phyloP scores from a whole-genome alignment of 1,140 invertebrate species.

The Caenorhabditis latens region DNA sequence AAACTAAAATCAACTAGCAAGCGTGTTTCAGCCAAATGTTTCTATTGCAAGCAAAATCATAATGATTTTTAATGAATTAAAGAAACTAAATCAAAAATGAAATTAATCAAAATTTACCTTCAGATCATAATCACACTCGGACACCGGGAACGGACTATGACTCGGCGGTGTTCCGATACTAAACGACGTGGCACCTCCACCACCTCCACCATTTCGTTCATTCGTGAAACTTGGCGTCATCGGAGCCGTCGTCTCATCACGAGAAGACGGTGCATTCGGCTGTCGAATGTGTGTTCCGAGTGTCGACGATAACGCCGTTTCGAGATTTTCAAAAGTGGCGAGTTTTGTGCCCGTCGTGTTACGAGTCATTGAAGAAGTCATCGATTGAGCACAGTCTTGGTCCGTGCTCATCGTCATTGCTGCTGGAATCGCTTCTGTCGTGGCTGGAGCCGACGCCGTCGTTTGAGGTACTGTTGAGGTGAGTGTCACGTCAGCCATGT shows the following conservation, averaged over 20 bases:
- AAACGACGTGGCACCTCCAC: slow-evolving; percentile 10
- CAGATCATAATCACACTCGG: slow-evolving; percentile 54
- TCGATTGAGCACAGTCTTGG: slow-evolving; percentile 45
- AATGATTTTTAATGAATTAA: neutral
- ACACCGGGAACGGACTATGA: slow-evolving; percentile 50
- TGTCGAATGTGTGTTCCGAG: slow-evolving; percentile 51
- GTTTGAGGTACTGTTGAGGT: neutral
- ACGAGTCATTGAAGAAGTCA: slow-evolving; percentile 33
- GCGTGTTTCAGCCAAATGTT: neutral
- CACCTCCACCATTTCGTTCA: slow-evolving; percentile 25
- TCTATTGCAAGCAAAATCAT: neutral
- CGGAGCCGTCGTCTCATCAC: slow-evolving; percentile 35
- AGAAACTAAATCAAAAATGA: neutral
- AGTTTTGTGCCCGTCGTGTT: slow-evolving; percentile 12
- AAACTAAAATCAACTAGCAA: neutral
- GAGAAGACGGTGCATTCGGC: slow-evolving; percentile 49
- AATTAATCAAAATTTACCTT: slow-evolving; percentile 30
- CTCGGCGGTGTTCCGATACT: slow-evolving; percentile 50
- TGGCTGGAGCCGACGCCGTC: neutral
- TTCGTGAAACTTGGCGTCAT: slow-evolving; percentile 39
- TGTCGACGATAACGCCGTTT: slow-evolving; percentile 52
- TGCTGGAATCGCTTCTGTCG: neutral
- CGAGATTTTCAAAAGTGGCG: slow-evolving; percentile 55
- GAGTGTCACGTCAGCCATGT: neutral
- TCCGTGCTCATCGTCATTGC: slow-evolving; percentile 35